A percentile compares a stretch with the other conserved stretches of the same genome.
phyloP scores from a whole-genome alignment of 2,888 invertebrate genomes.

The Leptinotarsa tumamoca region DNA sequence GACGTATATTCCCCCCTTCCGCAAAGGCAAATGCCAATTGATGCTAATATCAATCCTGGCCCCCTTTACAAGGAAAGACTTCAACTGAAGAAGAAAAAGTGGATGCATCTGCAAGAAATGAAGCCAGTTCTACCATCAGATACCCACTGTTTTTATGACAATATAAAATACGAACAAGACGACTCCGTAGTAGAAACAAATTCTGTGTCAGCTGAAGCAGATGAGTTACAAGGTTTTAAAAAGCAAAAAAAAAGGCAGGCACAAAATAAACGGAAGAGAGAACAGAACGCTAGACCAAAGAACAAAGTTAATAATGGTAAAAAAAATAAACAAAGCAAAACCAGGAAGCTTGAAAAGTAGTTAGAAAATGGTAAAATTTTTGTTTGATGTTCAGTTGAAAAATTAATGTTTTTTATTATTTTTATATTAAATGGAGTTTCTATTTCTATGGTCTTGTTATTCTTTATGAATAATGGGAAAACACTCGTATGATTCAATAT shows the following conservation, averaged over 20 bases:
- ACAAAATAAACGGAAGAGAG: conserved; percentile 5
- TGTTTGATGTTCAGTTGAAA: not conserved
- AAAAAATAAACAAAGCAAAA: not conserved
- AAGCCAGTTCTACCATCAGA: conserved; percentile 10
- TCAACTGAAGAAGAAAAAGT: not conserved
- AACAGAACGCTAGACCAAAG: not conserved
- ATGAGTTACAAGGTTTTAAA: not conserved
- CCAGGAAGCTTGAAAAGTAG: not conserved
- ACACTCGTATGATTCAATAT: too few species aligned
- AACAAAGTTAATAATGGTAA: not conserved
- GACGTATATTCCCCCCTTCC: conserved; percentile 19
- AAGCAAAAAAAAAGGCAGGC: not conserved
- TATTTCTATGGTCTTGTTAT: too few species aligned
- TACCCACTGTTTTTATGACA: conserved; percentile 12
- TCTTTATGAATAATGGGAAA: too few species aligned
- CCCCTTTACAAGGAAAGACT: conserved; percentile 18
- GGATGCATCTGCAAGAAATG: not conserved
- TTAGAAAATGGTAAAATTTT: not conserved
- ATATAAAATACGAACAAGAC: conserved; percentile 14
- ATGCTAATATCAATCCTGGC: conserved; percentile 4
- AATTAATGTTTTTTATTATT: not conserved
- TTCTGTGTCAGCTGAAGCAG: conserved; percentile 8
- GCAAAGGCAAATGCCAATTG: conserved; percentile 19
- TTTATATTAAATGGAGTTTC: not conserved
- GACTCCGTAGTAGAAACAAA: conserved; percentile 6